Evolutionary conservation across 2,888 invertebrate species (phyloP).

Genomic region (Calliopum simillimum): DNA sequence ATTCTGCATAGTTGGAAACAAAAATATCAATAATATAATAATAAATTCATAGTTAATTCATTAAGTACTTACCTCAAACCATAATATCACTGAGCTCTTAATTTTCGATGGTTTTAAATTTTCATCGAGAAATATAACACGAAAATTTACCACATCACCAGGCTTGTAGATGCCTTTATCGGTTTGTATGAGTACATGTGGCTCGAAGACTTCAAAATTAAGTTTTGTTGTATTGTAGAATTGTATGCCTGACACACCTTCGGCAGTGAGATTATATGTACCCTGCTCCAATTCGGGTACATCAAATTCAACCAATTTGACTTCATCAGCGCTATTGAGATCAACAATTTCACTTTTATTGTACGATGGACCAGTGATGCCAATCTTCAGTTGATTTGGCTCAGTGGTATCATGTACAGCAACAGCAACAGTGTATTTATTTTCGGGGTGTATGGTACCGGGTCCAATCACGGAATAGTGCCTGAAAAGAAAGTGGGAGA

Average conservation of each 20-base stretch:
- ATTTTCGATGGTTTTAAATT: conserved; percentile 77
- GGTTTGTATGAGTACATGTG: conserved; percentile 83
- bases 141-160: conserved; percentile 82
- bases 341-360: conserved; percentile 55
- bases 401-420: conserved; percentile 67
- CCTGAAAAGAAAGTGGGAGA: conserved; percentile 37
- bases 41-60: conserved; percentile 54
- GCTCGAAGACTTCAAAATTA: conserved; percentile 70
- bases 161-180: conserved; percentile 94
- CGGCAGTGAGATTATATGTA: conserved; percentile 79
- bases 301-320: conserved; percentile 54
- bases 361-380: conserved; percentile 57
- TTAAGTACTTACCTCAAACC: conserved; percentile 74
- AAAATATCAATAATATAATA: neutral
- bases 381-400: conserved; percentile 55
- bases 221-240: conserved; percentile 81
- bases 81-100: conserved; percentile 72
- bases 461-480: conserved; percentile 84
- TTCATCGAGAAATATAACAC: conserved; percentile 72
- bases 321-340: conserved; percentile 48
- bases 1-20: conserved; percentile 71
- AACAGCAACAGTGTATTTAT: conserved; percentile 84
- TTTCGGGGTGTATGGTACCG: conserved; percentile 81
- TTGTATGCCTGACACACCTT: conserved; percentile 78
- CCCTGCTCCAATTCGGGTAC: conserved; percentile 68